Percentiles rank a stretch among this genome's conserved stretches.
Evolutionary conservation across 2,113 vertebrate species (phyloP).

Genomic region (Leucoraja erinaceus): DNA sequence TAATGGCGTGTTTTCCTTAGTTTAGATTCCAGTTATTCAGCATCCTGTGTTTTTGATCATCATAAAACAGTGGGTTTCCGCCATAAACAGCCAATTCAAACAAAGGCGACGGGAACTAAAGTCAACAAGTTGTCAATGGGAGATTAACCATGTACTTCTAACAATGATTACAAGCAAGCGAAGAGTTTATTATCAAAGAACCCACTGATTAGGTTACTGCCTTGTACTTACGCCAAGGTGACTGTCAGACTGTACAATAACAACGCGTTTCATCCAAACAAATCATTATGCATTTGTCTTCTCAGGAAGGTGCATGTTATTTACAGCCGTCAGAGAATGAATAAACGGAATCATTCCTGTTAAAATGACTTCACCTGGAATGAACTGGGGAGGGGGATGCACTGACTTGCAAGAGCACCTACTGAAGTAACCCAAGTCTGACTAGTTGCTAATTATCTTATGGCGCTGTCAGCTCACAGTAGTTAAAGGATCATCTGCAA

Average conservation of each 20-base stretch:
- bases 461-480: not conserved
- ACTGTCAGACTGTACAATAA: not conserved
- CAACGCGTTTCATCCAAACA: not conserved
- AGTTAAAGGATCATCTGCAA: not conserved
- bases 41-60: not conserved
- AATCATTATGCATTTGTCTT: not conserved
- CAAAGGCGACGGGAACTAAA: not conserved
- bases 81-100: not conserved
- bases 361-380: not conserved
- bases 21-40: not conserved
- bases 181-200: not conserved
- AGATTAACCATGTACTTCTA: not conserved
- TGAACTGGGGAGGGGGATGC: too few relatives aligned
- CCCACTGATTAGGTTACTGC: slow-evolving; percentile 13
- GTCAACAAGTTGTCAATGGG: not conserved
- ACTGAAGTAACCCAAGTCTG: not conserved
- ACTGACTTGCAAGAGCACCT: not conserved
- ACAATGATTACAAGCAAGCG: not conserved
- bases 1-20: not conserved
- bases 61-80: not conserved
- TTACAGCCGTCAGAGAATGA: not conserved
- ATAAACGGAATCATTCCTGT: not conserved
- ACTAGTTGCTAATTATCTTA: not conserved
- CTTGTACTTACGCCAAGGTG: not conserved
- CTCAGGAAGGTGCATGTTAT: not conserved